Evolutionary conservation across 2,797 vertebrate species (phyloP), one percentile per base, ranked within the genome.

Genomic region (Falco peregrinus): DNA sequence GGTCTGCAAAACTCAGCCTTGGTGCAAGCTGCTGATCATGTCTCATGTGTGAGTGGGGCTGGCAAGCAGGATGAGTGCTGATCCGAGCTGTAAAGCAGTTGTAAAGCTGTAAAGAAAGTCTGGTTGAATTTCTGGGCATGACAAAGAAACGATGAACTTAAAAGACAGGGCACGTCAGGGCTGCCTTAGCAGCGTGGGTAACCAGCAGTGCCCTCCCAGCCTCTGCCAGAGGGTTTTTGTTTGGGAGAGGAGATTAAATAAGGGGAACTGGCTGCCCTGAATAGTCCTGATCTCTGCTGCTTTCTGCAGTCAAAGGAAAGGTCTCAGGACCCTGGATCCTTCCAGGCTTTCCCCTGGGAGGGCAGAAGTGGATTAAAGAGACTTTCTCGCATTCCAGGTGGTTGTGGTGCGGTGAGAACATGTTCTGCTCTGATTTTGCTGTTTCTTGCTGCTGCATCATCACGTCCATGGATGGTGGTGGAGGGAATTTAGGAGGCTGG

Each of bases 391-490:
- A 67, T 43, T 60, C 33, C 39, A 25, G 69, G 43, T 4, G 4
- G 6, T 10, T 51, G 22, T 31, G 51, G 74, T 57, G 16, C 86
- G 41, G 63, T 1, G 6, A 47, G 64, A 71, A 51, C 0, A 0
- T 33, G 71, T 33, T 89, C 47, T 93, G 60, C 69, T 88, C 76
- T 4, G 5, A 4, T 73, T 85, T 57, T 68, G 37, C 83, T 31
- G 24, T 56, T 87, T 65, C 39, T 87, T 39, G n/a, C 39, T 13
- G n/a, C 69, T 45, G 53, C 2, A 12, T 70, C 11, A 37, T 89
- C 70, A 16, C 4, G 1, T 86, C n/a, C 41, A 1, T 0, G 2
- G 64, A 5, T 1, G 16, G 16, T 35, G 65, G 35, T 9, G 45
- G 69, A n/a, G 41, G 65, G 65, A n/a, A 3, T 35, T 37, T 1